Base-by-base conservation (phyloP, 1,140 invertebrate genomes). In the Cheumatopsyche charites region DNA sequence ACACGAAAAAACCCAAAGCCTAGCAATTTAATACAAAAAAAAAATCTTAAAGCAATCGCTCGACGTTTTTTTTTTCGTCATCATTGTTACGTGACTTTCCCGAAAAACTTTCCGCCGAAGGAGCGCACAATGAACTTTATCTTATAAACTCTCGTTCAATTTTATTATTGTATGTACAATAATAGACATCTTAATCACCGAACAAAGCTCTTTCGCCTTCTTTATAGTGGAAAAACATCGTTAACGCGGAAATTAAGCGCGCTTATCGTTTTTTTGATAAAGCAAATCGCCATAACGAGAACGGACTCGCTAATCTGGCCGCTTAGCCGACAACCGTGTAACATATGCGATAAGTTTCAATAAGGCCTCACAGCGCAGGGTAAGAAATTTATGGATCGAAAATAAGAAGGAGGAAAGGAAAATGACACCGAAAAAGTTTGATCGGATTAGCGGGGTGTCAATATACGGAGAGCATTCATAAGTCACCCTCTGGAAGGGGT, bases 301-400 rank as follows among this genome's bases (percentile, higher is more conserved):
- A 66, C 25, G 41, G 63, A 47, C 41, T 66, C 63, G 41, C 43
- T 42, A 43, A 66, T 43, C 41, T 42, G 15, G 15, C 13, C 63
- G 63, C 43, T 66, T 66, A 66, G 41, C 13, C 36, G 23, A 25
- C 42, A 36, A 6, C 67, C 25, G 26, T 68, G 52, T 68, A 68
- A 68, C 67, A 41, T 61, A 68, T 61, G 67, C 49, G 67, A 61
- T 68, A 72, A 72, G 71, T 72, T 72, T 67, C 71, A 72, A 72
- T 72, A 72, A 72, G 26, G 58, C 43, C 25, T 49, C 19, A n/a
- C 9, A 42, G 13, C 19, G 9, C 9, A 42, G 13, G 63, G 21
- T 15, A n/a, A n/a, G 41, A 68, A 72, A 72, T 72, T 72, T 72
- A 72, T 72, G 71, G 71, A 62, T 55, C 52, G 71, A 72, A 68